These are phyloP conservation scores for Platichthys stellatus DNA, from an alignment of 2,113 vertebrate genomes.

Conservation along the genomic window DNA sequence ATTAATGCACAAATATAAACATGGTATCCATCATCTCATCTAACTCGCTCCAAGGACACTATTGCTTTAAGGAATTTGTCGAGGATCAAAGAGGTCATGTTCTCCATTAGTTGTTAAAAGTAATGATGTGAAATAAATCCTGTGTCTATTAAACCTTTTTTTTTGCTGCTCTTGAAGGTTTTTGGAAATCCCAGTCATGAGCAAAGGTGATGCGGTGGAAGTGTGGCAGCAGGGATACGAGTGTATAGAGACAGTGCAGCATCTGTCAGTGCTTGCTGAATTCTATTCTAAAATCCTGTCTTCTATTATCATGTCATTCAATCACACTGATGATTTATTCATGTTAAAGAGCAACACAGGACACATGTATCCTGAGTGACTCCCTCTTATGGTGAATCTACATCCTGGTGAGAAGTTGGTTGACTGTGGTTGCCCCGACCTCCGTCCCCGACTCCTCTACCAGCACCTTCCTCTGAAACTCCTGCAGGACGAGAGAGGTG, in stretches of 20 bases:
- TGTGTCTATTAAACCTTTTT: background rate
- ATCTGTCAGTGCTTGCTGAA: background rate
- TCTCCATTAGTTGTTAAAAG: background rate
- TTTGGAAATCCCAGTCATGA: background rate
- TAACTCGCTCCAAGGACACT: background rate
- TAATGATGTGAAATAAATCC: background rate
- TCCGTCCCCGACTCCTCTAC: conserved; percentile 66
- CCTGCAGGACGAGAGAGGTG: conserved; percentile 46
- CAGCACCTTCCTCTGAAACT: conserved; percentile 77
- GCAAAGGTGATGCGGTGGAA: background rate
- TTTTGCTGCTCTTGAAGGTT: background rate
- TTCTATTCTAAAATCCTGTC: background rate
- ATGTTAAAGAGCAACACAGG: conserved; percentile 1
- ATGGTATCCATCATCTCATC: background rate
- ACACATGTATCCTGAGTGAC: background rate
- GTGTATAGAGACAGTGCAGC: background rate
- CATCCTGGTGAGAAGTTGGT: conserved; percentile 63
- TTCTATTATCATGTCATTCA: background rate
- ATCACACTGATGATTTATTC: conserved; percentile 14
- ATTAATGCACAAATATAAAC: background rate
- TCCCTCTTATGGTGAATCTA: conserved; percentile 24
- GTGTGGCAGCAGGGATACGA: background rate
- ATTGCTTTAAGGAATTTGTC: background rate
- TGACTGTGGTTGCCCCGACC: conserved; percentile 3
- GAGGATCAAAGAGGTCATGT: background rate